These are phyloP conservation scores for Tachina grossa DNA, from an alignment of 2,888 invertebrate species.

Conservation along the genomic window DNA sequence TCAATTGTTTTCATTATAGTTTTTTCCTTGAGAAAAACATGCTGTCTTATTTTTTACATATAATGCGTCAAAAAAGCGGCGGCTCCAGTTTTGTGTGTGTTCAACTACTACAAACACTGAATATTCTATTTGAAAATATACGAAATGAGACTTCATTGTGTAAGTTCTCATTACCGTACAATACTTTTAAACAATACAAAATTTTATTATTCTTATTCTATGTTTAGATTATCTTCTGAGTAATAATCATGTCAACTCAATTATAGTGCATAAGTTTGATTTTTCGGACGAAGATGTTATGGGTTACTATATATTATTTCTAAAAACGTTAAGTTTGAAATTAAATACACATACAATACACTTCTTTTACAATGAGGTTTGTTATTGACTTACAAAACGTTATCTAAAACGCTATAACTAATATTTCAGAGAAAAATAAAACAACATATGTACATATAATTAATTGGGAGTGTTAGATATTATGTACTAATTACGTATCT, in stretches of 20 bases:
- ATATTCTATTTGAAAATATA: constrained; percentile 99
- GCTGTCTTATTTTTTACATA: constrained; percentile 98
- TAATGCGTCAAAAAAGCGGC: constrained; percentile 98
- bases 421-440: not conserved
- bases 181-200: constrained; percentile 9
- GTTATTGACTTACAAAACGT: constrained; percentile 76
- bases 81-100: constrained; percentile 97
- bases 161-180: constrained; percentile 85
- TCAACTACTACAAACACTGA: constrained; percentile 97
- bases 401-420: not conserved
- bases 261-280: constrained; percentile 99
- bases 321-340: constrained; percentile 98
- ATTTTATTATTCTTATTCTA: constrained; percentile 19
- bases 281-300: constrained; percentile 99
- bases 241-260: constrained; percentile 99
- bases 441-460: no score
- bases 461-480: no score
- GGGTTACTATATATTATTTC: constrained; percentile 99
- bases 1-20: constrained; percentile 84
- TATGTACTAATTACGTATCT: no score
- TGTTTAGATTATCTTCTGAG: constrained; percentile 96
- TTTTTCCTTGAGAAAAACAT: constrained; percentile 99
- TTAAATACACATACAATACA: constrained; percentile 99
- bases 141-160: constrained; percentile 99
- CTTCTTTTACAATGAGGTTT: constrained; percentile 97